Evolutionary conservation across 2,113 vertebrate genomes (phyloP).

Genomic region (Scytalopus superciliaris): DNA sequence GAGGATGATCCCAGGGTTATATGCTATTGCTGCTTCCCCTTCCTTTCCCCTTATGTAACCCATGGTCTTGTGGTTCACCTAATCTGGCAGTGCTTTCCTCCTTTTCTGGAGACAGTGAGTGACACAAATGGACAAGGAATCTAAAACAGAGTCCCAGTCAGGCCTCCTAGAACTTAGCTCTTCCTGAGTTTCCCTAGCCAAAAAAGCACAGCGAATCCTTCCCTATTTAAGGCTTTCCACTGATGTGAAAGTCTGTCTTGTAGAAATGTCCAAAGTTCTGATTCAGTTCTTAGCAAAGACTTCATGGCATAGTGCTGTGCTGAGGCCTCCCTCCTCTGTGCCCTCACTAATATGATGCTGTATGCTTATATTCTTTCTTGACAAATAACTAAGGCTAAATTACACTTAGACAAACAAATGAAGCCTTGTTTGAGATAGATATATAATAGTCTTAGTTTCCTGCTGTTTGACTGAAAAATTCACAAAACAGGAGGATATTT

Average conservation of each 20-base stretch:
- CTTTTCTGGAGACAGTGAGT: background rate
- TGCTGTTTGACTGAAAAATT: background rate
- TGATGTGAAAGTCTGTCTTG: background rate
- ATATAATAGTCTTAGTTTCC: background rate
- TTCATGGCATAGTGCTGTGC: background rate
- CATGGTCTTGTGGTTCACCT: background rate
- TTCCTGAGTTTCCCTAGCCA: background rate
- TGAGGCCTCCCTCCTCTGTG: background rate
- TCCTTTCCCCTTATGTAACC: background rate
- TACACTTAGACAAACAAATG: background rate
- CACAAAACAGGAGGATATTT: background rate
- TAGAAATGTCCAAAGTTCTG: background rate
- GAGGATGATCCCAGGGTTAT: background rate
- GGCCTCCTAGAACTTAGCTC: background rate
- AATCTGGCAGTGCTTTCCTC: background rate
- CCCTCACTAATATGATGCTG: background rate
- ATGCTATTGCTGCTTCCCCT: background rate
- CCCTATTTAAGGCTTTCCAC: background rate
- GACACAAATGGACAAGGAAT: background rate
- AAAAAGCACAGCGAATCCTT: background rate
- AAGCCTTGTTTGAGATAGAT: background rate
- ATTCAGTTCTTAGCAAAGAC: background rate
- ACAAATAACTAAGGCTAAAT: background rate
- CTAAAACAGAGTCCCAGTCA: background rate
- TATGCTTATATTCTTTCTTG: background rate